Evolutionary conservation across 2,797 vertebrate species (phyloP).

Genomic region (Loris lydekkerianus): DNA sequence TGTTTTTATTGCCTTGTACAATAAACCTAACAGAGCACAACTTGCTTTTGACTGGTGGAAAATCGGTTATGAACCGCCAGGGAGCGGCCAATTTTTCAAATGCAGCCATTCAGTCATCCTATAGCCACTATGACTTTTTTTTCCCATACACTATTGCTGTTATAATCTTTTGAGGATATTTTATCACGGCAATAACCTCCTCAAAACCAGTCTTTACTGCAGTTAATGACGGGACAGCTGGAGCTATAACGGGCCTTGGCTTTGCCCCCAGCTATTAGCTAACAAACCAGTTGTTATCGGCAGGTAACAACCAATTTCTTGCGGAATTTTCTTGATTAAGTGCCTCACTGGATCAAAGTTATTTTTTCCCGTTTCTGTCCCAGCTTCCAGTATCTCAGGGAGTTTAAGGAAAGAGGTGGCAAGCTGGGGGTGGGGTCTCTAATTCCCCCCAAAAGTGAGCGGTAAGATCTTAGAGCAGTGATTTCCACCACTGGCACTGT

Average conservation of each 20-base stretch:
- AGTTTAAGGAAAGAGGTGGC: conserved; percentile 37
- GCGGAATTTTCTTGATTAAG: conserved; percentile 88
- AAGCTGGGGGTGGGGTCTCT: not conserved
- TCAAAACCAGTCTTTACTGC: conserved; percentile 92
- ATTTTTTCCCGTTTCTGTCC: not conserved
- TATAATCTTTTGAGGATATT: conserved; percentile 93
- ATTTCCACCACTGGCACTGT: accelerated
- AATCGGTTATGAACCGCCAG: conserved; percentile 92
- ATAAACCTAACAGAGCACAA: conserved; percentile 94
- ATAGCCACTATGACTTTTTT: conserved; percentile 90
- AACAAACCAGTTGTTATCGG: conserved; percentile 91
- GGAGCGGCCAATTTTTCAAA: conserved; percentile 93
- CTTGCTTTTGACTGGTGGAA: conserved; percentile 93
- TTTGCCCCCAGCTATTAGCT: conserved; percentile 90
- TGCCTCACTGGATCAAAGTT: conserved; percentile 85
- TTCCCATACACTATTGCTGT: conserved; percentile 90
- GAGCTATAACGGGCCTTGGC: conserved; percentile 91
- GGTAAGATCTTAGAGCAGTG: not conserved
- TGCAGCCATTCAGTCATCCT: conserved; percentile 91
- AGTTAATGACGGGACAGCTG: conserved; percentile 93
- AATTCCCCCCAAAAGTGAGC: not conserved
- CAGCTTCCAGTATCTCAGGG: conserved; percentile 33
- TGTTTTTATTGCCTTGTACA: conserved; percentile 93
- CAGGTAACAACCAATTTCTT: conserved; percentile 91
- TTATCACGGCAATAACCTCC: conserved; percentile 92